phyloP scores from a whole-genome alignment of 2,113 vertebrate genomes.

The Athene cunicularia region DNA sequence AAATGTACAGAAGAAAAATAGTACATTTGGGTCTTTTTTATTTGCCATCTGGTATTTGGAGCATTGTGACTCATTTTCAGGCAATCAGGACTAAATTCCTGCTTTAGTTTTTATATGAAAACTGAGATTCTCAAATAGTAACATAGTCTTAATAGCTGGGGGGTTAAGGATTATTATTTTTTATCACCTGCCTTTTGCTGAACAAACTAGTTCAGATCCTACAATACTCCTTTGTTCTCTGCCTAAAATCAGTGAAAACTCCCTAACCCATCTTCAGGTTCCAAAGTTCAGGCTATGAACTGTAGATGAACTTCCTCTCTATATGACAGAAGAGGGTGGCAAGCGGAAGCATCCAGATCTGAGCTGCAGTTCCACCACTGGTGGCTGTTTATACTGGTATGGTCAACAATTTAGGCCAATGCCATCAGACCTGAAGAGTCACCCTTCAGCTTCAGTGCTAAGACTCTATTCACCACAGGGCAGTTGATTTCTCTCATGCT shows the following conservation, averaged over 20 bases:
- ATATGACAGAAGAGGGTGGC: not conserved
- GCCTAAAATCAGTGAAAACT: not conserved
- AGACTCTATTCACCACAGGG: not conserved
- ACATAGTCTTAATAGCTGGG: not conserved
- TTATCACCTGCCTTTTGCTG: not conserved
- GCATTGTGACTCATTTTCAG: not conserved
- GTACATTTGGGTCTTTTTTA: not conserved
- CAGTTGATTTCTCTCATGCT: not conserved
- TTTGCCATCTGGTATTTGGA: not conserved
- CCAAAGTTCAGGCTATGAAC: not conserved
- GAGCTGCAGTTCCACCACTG: not conserved
- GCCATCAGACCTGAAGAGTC: not conserved
- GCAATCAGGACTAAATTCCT: not conserved
- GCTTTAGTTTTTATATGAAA: not conserved
- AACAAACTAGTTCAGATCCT: not conserved
- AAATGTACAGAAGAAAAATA: not conserved
- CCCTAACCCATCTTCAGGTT: not conserved
- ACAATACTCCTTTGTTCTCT: not conserved
- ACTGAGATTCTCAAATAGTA: not conserved
- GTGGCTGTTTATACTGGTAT: not conserved
- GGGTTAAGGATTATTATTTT: not conserved
- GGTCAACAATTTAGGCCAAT: not conserved
- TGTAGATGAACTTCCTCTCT: no score
- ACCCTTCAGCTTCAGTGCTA: not conserved
- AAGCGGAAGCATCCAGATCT: not conserved